phyloP scores from a whole-genome alignment of 2,888 invertebrate species.

The Anorthoa munda region DNA sequence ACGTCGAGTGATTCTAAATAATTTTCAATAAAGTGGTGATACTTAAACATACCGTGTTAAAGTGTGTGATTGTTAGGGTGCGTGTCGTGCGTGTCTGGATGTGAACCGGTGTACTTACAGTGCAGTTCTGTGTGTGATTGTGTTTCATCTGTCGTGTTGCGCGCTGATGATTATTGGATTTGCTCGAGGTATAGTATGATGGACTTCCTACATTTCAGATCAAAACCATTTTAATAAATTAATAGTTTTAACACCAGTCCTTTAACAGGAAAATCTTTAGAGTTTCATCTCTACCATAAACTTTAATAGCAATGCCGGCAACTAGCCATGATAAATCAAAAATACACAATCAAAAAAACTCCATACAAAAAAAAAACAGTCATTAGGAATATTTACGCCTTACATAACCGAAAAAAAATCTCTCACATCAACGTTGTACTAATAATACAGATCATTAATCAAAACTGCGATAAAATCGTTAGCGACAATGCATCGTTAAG shows the following conservation, averaged over 20 bases:
- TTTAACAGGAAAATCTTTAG: background rate
- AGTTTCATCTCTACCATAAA: background rate
- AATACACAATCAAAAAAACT: background rate
- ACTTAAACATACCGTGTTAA: constrained; percentile 29
- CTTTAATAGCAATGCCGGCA: background rate
- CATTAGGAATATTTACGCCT: constrained; percentile 23
- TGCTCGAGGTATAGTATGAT: constrained; percentile 59
- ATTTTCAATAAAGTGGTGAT: constrained; percentile 19
- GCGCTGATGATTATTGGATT: constrained; percentile 63
- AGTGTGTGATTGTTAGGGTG: constrained; percentile 46
- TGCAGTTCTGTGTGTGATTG: constrained; percentile 54
- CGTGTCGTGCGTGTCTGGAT: constrained; percentile 42
- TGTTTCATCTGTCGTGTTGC: constrained; percentile 52
- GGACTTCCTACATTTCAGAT: background rate
- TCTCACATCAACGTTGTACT: constrained; percentile 52
- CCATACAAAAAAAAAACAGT: constrained; percentile 17
- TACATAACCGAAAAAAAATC: constrained; percentile 45
- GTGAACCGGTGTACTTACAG: constrained; percentile 54
- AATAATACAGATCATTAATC: constrained; percentile 65
- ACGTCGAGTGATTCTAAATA: constrained; percentile 49
- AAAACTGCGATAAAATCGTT: constrained; percentile 63
- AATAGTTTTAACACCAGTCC: background rate
- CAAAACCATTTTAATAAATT: no score
- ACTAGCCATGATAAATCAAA: constrained; percentile 9
- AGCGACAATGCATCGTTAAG: constrained; percentile 67